Conservation (phyloP, 2,888 invertebrate genomes). For the Drosophila anomelani region DNA sequence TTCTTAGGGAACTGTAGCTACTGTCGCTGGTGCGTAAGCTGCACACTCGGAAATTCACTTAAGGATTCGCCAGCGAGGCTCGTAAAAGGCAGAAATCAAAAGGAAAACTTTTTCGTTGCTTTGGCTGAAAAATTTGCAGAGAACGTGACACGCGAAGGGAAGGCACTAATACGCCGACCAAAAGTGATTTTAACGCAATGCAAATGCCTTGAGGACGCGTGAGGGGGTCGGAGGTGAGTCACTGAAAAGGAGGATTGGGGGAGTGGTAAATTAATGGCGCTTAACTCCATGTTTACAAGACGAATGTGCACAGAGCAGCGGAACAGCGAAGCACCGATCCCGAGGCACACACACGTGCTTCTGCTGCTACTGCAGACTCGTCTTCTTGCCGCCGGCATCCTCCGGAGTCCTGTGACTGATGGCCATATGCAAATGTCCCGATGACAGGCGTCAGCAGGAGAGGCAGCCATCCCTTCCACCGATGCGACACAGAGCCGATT, state of each 20-base stretch:
- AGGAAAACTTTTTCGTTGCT: conserved; percentile 55
- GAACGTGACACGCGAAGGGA: conserved; percentile 54
- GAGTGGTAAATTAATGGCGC: conserved; percentile 75
- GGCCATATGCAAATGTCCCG: conserved; percentile 74
- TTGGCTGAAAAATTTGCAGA: conserved; percentile 63
- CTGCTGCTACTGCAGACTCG: conserved; percentile 4
- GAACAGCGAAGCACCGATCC: conserved; percentile 25
- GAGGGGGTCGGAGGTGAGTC: background rate
- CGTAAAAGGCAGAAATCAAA: conserved; percentile 65
- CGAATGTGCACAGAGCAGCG: conserved; percentile 57
- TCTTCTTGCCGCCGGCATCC: conserved; percentile 20
- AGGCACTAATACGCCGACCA: conserved; percentile 61
- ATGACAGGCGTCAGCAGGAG: conserved; percentile 55
- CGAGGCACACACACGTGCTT: conserved; percentile 14
- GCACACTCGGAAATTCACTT: conserved; percentile 73
- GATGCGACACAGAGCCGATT: conserved; percentile 77
- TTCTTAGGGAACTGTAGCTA: background rate
- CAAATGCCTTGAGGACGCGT: conserved; percentile 51
- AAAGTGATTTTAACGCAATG: conserved; percentile 78
- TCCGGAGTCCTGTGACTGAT: conserved; percentile 59
- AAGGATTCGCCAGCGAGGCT: conserved; percentile 55
- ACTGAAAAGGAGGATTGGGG: background rate
- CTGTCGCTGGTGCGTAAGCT: conserved; percentile 47
- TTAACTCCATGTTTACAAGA: conserved; percentile 79
- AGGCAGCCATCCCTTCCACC: conserved; percentile 29